Evolutionary conservation across 2,113 vertebrate genomes (phyloP).

Genomic region (Porphyrio hochstetteri): DNA sequence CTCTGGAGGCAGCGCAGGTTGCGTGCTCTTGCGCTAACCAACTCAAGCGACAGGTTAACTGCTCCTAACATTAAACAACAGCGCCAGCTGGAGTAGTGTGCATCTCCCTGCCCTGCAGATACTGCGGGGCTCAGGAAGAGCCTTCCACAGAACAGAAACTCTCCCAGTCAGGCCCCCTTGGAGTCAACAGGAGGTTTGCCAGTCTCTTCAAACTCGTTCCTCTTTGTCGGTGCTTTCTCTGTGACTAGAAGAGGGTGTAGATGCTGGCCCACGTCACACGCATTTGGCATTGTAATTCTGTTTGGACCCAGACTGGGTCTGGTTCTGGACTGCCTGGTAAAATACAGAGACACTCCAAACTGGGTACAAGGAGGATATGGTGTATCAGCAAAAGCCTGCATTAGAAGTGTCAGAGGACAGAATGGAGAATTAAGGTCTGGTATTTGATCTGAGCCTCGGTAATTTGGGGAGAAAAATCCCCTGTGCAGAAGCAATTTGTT

Average conservation of each 20-base stretch:
- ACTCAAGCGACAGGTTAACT: neutral
- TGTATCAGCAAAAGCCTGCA: neutral
- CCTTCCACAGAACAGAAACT: rapidly evolving
- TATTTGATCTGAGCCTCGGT: neutral
- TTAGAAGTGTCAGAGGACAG: neutral
- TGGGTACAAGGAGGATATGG: neutral
- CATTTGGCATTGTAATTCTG: neutral
- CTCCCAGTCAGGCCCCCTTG: neutral
- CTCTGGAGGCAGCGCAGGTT: neutral
- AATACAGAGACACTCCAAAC: neutral
- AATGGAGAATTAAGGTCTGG: neutral
- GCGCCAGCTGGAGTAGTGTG: conserved; percentile 30
- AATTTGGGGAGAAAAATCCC: neutral
- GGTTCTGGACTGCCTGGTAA: neutral
- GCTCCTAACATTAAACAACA: neutral
- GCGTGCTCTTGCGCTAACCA: neutral
- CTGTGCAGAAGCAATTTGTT: neutral
- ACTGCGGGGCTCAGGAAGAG: neutral
- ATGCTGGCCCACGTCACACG: neutral
- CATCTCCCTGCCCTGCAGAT: neutral
- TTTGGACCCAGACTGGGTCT: neutral
- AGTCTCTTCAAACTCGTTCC: neutral
- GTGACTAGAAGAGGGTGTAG: neutral
- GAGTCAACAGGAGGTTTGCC: neutral
- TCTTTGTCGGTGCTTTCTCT: neutral